phyloP scores from a whole-genome alignment of 1,140 invertebrate genomes.

The Drosophila saltans region DNA sequence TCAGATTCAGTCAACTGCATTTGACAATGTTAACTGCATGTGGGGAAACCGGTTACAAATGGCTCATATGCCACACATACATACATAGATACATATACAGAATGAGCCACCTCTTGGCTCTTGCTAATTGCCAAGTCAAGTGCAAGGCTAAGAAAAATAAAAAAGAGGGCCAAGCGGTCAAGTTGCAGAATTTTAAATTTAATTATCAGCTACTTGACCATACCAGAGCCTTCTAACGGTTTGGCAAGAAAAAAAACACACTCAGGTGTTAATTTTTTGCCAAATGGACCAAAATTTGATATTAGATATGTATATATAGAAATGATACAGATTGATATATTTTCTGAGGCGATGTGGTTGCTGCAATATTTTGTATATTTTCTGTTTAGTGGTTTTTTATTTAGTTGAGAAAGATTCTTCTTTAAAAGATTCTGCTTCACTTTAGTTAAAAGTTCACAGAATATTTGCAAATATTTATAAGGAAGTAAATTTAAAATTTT shows the following conservation, averaged over 20 bases:
- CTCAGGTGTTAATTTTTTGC: not conserved
- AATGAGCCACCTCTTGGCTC: not conserved
- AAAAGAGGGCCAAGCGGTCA: constrained; percentile 22
- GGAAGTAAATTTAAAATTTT: too few relatives aligned
- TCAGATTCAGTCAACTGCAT: constrained; percentile 4
- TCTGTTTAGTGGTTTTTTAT: too few relatives aligned
- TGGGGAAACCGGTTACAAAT: constrained; percentile 5
- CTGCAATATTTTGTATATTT: too few relatives aligned
- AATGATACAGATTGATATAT: too few relatives aligned
- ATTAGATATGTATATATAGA: too few relatives aligned
- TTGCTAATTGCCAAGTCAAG: constrained; percentile 12
- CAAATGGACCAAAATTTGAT: too few relatives aligned
- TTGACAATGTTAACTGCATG: too few relatives aligned
- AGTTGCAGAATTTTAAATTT: constrained; percentile 33
- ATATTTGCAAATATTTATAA: too few relatives aligned
- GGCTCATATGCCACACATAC: constrained; percentile 9
- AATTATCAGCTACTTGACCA: constrained; percentile 28
- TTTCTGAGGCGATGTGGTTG: too few relatives aligned
- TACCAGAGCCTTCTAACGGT: constrained; percentile 21
- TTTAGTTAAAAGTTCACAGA: too few relatives aligned
- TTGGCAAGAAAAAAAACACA: not conserved
- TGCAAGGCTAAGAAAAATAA: constrained; percentile 2
- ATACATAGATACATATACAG: not conserved
- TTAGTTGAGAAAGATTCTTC: too few relatives aligned
- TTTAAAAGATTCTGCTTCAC: too few relatives aligned